These are phyloP conservation scores for Laticauda laticaudata DNA, from an alignment of 2,113 vertebrate genomes.

Conservation along the genomic window DNA sequence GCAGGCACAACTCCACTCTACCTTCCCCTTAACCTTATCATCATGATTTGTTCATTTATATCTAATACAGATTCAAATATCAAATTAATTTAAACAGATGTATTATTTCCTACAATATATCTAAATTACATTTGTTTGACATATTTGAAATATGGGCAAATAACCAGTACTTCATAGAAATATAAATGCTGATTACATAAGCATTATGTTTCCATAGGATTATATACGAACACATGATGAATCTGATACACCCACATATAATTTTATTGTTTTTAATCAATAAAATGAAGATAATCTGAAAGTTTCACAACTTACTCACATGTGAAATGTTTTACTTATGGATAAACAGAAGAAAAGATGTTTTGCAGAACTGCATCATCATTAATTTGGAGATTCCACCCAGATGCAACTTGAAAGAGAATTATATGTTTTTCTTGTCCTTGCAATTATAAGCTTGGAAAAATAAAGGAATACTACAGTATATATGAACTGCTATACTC, in stretches of 20 bases:
- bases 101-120: conserved; percentile 51
- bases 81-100: conserved; percentile 43
- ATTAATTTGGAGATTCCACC: neutral
- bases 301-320: neutral
- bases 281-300: conserved; percentile 31
- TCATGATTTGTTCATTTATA: neutral
- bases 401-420: neutral
- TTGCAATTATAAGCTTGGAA: neutral
- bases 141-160: neutral
- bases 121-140: conserved; percentile 18
- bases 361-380: neutral
- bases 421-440: neutral
- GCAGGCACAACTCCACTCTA: neutral
- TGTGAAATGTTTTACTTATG: neutral
- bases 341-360: neutral
- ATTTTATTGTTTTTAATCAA: conserved; percentile 23
- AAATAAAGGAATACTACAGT: neutral
- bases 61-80: conserved; percentile 17
- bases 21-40: neutral
- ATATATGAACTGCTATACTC: neutral
- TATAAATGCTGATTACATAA: conserved; percentile 1
- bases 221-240: neutral
- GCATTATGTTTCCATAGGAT: neutral
- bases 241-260: neutral
- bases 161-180: conserved; percentile 18